These are phyloP conservation scores for Zeugodacus cucurbitae DNA, from an alignment of 1,140 invertebrate genomes.

Conservation along the genomic window DNA sequence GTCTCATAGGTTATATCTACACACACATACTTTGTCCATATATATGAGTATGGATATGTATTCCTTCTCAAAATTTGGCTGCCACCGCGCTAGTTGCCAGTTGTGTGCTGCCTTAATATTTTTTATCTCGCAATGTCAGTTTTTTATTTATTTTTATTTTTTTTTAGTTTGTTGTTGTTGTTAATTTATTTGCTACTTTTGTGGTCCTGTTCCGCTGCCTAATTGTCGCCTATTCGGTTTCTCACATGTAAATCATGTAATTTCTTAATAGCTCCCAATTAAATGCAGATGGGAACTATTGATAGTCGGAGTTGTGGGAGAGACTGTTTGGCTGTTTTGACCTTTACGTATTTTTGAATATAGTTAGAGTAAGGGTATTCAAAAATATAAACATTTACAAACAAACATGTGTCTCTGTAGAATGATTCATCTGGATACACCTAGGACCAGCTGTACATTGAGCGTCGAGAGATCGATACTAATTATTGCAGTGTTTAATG, in stretches of 20 bases:
- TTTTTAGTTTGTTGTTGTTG: not conserved
- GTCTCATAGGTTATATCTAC: not conserved
- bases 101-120: not conserved
- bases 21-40: not conserved
- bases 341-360: too few relatives aligned
- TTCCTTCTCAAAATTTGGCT: not conserved
- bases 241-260: conserved; percentile 33
- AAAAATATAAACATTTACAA: too few relatives aligned
- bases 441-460: too few relatives aligned
- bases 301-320: not conserved
- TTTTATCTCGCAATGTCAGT: not conserved
- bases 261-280: conserved; percentile 15
- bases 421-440: too few relatives aligned
- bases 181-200: not conserved
- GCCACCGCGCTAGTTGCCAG: not conserved
- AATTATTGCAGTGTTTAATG: too few relatives aligned
- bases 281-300: conserved; percentile 6
- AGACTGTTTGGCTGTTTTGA: not conserved
- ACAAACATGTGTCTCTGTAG: too few relatives aligned
- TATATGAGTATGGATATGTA: not conserved
- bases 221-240: conserved; percentile 20
- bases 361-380: too few relatives aligned
- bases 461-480: too few relatives aligned
- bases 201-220: not conserved
- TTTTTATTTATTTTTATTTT: not conserved